A percentile compares a stretch with the other conserved stretches of the same genome.
Conservation (phyloP, 1,140 invertebrate genomes). For the Heliconius melpomene region DNA sequence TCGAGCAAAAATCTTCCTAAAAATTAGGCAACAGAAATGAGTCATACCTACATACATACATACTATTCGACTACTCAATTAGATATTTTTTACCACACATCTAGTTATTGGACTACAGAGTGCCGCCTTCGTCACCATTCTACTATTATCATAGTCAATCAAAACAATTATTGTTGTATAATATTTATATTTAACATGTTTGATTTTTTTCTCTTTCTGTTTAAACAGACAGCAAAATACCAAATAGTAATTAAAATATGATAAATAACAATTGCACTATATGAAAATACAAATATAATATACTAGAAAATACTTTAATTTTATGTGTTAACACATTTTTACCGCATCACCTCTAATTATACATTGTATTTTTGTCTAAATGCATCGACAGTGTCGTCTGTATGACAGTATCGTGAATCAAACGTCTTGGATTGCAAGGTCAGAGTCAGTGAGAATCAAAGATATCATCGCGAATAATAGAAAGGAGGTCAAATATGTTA, state of each 20-base stretch:
- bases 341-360: conserved; percentile 1
- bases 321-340: background rate
- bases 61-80: background rate
- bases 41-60: background rate
- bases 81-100: background rate
- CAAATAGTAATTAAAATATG: no score
- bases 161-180: no score
- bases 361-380: background rate
- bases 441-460: background rate
- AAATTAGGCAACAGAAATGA: background rate
- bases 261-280: no score
- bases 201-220: no score
- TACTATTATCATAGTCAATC: no score
- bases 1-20: background rate
- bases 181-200: no score
- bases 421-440: background rate
- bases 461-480: background rate
- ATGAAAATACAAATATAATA: no score
- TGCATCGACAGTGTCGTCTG: background rate
- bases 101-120: background rate
- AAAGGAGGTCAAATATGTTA: background rate
- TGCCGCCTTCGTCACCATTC: no score
- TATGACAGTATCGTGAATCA: conserved; percentile 6
- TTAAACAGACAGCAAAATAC: no score
- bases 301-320: background rate